A percentile compares a stretch with the other conserved stretches of the same genome.
phyloP scores from a whole-genome alignment of 2,888 invertebrate genomes.

The Campaea margaritaria region DNA sequence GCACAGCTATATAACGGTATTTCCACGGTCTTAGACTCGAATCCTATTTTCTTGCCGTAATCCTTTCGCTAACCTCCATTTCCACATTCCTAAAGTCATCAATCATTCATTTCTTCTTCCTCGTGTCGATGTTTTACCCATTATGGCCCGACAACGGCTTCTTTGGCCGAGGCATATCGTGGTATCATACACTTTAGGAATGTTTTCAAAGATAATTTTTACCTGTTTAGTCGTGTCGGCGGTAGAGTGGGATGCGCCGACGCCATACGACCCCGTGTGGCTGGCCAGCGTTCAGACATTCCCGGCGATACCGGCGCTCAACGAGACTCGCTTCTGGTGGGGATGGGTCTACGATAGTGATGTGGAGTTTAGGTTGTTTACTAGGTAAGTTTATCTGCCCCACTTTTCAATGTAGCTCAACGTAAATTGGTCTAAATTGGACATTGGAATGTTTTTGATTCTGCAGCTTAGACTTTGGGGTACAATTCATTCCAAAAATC shows the following conservation, averaged over 20 bases:
- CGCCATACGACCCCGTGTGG: conserved; percentile 81
- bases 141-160: not conserved
- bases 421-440: no score
- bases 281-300: conserved; percentile 75
- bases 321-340: conserved; percentile 74
- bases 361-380: conserved; percentile 77
- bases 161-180: no score
- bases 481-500: no score
- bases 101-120: no score
- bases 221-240: conserved; percentile 56
- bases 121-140: no score
- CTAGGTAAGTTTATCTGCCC: conserved; percentile 61
- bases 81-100: no score
- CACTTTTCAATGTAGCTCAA: no score
- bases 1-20: no score
- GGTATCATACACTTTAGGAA: not conserved
- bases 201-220: not conserved
- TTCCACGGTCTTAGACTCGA: no score
- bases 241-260: conserved; percentile 73
- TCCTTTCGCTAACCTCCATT: no score
- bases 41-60: no score
- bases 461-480: not conserved
- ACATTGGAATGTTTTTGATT: not conserved
- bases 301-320: conserved; percentile 57
- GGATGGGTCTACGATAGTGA: conserved; percentile 77